These are phyloP conservation scores for Numida meleagris DNA, from an alignment of 2,113 vertebrate genomes.

Conservation along the genomic window DNA sequence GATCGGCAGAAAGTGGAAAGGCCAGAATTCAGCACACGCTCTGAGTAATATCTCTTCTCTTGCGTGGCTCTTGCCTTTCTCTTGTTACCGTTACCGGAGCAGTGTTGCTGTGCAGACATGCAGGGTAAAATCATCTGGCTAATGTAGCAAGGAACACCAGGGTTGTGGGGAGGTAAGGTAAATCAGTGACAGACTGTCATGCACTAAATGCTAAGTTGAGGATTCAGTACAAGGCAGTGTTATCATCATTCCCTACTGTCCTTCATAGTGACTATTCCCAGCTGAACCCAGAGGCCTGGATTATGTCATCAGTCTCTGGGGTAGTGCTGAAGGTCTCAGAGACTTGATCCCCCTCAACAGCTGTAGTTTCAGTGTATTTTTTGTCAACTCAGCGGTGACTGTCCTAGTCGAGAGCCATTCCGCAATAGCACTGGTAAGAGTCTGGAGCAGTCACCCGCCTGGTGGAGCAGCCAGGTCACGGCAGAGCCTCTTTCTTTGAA, in stretches of 20 bases:
- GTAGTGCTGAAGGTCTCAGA: background rate
- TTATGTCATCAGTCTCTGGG: background rate
- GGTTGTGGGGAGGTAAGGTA: background rate
- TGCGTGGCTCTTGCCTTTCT: background rate
- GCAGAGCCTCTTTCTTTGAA: background rate
- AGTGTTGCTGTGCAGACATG: background rate
- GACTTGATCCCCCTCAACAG: background rate
- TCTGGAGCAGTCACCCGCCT: background rate
- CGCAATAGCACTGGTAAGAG: background rate
- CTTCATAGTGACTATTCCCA: background rate
- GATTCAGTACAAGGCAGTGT: background rate
- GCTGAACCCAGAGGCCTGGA: background rate
- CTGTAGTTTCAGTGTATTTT: background rate
- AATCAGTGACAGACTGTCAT: background rate
- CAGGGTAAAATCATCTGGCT: background rate
- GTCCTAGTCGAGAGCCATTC: background rate
- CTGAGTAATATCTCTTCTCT: background rate
- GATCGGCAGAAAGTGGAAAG: background rate
- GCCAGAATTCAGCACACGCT: background rate
- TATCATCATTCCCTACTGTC: background rate
- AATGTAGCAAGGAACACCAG: background rate
- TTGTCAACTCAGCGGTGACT: fast-evolving
- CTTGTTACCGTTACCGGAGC: background rate
- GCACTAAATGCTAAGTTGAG: background rate
- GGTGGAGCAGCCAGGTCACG: background rate